Conservation (phyloP, 2,113 vertebrate species). For the Ancistrus triradiatus region DNA sequence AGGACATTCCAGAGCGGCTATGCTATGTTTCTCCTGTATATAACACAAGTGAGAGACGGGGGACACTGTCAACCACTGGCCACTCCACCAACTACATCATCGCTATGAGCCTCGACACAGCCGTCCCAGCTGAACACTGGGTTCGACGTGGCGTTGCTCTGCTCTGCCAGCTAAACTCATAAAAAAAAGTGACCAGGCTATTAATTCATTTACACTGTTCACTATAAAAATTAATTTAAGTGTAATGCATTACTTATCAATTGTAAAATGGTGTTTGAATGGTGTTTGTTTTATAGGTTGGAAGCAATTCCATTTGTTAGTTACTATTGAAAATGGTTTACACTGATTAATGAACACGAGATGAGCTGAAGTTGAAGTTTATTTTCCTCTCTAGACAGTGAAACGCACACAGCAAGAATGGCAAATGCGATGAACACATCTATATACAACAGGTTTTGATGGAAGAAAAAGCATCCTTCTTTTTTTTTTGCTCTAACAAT, state of each 20-base stretch:
- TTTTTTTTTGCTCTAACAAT: conserved; percentile 34
- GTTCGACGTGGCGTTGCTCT: conserved; percentile 78
- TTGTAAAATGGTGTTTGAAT: too few relatives aligned
- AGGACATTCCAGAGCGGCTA: conserved; percentile 70
- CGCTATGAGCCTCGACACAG: conserved; percentile 74
- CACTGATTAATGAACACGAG: not conserved
- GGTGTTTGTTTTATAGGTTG: too few relatives aligned
- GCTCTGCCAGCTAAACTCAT: conserved; percentile 80
- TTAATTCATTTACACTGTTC: not conserved
- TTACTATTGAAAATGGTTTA: not conserved
- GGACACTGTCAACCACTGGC: conserved; percentile 80
- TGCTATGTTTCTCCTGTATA: conserved; percentile 77
- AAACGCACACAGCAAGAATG: not conserved
- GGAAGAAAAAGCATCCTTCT: conserved; percentile 44
- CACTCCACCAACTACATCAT: conserved; percentile 88
- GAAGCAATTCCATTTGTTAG: too few relatives aligned
- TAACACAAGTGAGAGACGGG: conserved; percentile 84
- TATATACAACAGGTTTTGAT: conserved; percentile 52
- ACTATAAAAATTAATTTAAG: too few relatives aligned
- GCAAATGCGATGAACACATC: conserved; percentile 47
- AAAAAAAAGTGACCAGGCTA: conserved; percentile 26
- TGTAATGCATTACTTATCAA: too few relatives aligned
- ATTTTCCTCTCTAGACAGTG: conserved; percentile 55
- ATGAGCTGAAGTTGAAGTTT: conserved; percentile 49
- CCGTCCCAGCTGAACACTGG: conserved; percentile 75